Conservation (phyloP, 2,888 invertebrate genomes). For the Luffia ferchaultella region DNA sequence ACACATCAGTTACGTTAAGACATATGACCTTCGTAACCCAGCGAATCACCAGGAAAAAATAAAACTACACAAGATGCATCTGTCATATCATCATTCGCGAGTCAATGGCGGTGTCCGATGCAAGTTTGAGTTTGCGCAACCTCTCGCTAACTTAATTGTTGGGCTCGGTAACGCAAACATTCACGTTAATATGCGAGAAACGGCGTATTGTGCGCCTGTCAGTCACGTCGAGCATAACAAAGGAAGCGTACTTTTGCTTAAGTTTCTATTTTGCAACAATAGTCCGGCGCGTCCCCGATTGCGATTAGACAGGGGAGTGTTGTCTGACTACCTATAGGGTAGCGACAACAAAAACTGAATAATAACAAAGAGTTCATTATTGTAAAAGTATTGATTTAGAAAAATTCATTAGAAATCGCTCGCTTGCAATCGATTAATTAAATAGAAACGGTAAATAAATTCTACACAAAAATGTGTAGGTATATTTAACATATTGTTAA, state of each 20-base stretch:
- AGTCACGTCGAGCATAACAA: slow-evolving; percentile 37
- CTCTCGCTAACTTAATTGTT: neutral
- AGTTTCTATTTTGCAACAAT: slow-evolving; percentile 36
- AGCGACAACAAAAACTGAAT: neutral
- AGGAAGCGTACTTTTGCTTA: slow-evolving; percentile 30
- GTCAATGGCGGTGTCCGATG: neutral
- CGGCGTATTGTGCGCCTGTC: slow-evolving; percentile 33
- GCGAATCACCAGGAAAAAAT: neutral
- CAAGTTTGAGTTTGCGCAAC: neutral
- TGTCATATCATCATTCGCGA: neutral
- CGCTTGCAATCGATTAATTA: no score
- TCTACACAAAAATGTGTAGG: no score
- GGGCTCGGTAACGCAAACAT: neutral
- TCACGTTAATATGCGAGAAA: neutral
- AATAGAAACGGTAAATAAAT: no score
- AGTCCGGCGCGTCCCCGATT: neutral
- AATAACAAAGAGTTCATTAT: neutral
- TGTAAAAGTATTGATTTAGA: no score
- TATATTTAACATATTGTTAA: no score
- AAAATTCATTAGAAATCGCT: no score
- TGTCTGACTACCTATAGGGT: neutral
- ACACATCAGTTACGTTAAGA: neutral
- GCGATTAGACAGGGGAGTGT: neutral
- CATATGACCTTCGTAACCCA: neutral
- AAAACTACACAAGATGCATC: neutral